Evolutionary conservation across 1,140 invertebrate genomes (phyloP), one percentile per base, ranked within the genome.

Genomic region (Zelostemma sp.): DNA sequence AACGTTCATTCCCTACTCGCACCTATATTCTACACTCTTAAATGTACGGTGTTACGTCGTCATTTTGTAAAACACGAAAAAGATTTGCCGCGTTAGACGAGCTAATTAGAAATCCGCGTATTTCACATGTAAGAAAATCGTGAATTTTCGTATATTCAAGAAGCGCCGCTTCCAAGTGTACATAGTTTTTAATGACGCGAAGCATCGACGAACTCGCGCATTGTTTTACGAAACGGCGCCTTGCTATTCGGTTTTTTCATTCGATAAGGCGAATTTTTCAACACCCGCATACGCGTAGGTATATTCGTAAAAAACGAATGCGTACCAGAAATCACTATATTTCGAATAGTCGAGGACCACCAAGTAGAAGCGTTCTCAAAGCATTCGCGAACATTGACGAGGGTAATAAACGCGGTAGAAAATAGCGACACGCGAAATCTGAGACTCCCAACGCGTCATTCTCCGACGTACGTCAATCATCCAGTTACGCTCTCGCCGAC

Each of bases 1-100:
- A 71, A 62, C 58, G 62, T 63, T 66, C 62, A 53, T 66, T 65
- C 68, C 54, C 61, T 71, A 71, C 68, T 65, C 64, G 62, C 68
- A 71, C 68, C 62, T 70, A 70, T 57, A 71, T 57, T 55, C 62
- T 71, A 71, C 25, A 47, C 57, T 51, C 43, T 61, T 49, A 70
- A 65, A 50, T 54, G 51, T 70, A 70, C 47, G 57, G 56, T 62
- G 53, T 66, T 46, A 59, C 47, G 16, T 62, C 58, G 54, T 54
- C 53, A 18, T 55, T 21, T 33, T 12, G 45, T 47, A 19, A 48
- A 45, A 12, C 53, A 51, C 48, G 41, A 40, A 55, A 61, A 54
- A 56, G 56, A 55, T 18, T 66, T 47, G 11, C 33, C 33, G 33
- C 33, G 25, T 28, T 28, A 28, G 25, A 28, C 25, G 25, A 28